Evolutionary conservation across 2,888 invertebrate genomes (phyloP).

Genomic region (Busseola fusca): DNA sequence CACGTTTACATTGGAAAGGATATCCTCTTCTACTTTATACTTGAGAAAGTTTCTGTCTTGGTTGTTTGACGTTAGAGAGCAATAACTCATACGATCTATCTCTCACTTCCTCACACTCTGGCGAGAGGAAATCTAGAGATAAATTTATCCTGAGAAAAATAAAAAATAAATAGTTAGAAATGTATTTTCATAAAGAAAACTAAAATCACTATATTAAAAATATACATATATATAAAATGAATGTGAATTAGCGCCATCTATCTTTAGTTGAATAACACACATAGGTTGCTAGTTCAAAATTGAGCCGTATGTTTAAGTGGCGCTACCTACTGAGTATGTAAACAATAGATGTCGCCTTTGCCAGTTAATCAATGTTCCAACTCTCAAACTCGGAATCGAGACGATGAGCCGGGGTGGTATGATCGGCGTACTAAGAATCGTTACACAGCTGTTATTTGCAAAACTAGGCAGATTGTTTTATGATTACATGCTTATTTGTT

Average conservation of each 20-base stretch:
- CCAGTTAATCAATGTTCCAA: neutral
- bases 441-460: neutral
- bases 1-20: conserved; percentile 78
- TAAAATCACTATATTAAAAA: no score
- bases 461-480: neutral
- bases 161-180: no score
- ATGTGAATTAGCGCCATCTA: conserved; percentile 36
- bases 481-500: neutral
- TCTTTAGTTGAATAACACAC: neutral
- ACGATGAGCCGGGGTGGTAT: no score
- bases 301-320: neutral
- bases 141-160: conserved; percentile 71
- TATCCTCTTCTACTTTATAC: conserved; percentile 74
- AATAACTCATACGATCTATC: conserved; percentile 69
- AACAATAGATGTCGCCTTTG: neutral
- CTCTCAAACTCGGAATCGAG: no score
- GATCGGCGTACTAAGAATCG: neutral
- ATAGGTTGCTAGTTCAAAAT: conserved; percentile 4
- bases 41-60: conserved; percentile 58
- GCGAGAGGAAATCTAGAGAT: conserved; percentile 68
- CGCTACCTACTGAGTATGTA: neutral
- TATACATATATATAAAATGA: no score
- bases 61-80: conserved; percentile 69
- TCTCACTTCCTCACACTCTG: conserved; percentile 67
- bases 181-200: neutral